Conservation (phyloP, 2,888 invertebrate genomes). For the Andrena bucephala region DNA sequence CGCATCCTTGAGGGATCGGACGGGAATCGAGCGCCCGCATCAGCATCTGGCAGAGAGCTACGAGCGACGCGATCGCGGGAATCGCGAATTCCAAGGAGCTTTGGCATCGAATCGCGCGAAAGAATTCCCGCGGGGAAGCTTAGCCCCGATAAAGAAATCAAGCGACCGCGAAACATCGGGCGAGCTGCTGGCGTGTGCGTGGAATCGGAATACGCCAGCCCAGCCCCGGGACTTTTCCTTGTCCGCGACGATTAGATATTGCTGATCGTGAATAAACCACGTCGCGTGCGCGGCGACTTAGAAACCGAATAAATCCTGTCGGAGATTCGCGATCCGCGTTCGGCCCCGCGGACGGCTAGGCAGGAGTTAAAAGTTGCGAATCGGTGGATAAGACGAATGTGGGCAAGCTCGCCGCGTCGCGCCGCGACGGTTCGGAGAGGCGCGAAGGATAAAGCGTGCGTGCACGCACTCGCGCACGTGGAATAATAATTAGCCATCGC, state of each 20-base stretch:
- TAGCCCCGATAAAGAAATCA: slow-evolving; percentile 56
- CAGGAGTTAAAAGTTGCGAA: slow-evolving; percentile 34
- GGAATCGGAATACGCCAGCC: slow-evolving; percentile 45
- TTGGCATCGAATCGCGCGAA: slow-evolving; percentile 26
- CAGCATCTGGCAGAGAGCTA: background rate
- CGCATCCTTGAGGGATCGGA: background rate
- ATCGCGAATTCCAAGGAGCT: slow-evolving; percentile 35
- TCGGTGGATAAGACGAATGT: slow-evolving; percentile 6
- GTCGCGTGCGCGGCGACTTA: slow-evolving; percentile 56
- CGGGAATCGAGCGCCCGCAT: background rate
- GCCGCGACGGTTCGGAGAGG: slow-evolving; percentile 36
- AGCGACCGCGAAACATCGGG: slow-evolving; percentile 28
- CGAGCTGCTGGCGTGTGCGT: slow-evolving; percentile 30
- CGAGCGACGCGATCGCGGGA: background rate
- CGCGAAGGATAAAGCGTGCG: slow-evolving; percentile 58
- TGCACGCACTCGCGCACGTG: slow-evolving; percentile 72
- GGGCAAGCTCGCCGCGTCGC: slow-evolving; percentile 21
- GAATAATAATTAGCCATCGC: slow-evolving; percentile 81
- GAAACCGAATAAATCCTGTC: slow-evolving; percentile 54
- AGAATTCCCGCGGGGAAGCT: slow-evolving; percentile 4
- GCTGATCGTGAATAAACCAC: slow-evolving; percentile 66
- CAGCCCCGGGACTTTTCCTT: background rate
- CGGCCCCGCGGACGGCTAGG: background rate
- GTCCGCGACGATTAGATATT: slow-evolving; percentile 59
- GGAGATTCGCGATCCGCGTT: background rate